Conservation (phyloP, 2,113 vertebrate species). For the Hoplias malabaricus region DNA sequence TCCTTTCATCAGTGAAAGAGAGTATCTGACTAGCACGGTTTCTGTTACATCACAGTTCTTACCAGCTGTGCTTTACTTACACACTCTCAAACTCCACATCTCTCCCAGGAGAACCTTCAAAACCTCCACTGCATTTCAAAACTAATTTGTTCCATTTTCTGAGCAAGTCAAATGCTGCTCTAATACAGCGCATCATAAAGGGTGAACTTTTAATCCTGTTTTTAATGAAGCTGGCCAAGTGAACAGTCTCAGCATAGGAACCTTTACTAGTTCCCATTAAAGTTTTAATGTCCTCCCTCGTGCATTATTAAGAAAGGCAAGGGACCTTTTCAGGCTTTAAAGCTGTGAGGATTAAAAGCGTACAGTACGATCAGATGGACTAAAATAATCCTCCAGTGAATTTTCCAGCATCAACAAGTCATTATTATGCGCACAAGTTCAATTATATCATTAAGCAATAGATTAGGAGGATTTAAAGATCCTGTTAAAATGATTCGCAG, state of each 20-base stretch:
- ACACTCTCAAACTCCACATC: too few relatives aligned
- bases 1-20: too few relatives aligned
- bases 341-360: constrained; percentile 19
- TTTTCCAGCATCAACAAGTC: constrained; percentile 9
- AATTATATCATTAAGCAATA: not conserved
- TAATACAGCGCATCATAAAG: constrained; percentile 6
- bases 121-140: not conserved
- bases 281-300: constrained; percentile 59
- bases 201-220: not conserved
- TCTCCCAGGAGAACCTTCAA: not conserved
- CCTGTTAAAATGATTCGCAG: not conserved
- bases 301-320: constrained; percentile 42
- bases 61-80: not conserved
- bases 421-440: not conserved
- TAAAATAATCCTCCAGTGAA: not conserved
- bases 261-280: constrained; percentile 56
- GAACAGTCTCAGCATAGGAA: constrained; percentile 1
- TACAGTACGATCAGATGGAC: not conserved
- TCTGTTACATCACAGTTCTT: not conserved
- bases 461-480: not conserved
- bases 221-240: constrained; percentile 46
- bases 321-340: constrained; percentile 24
- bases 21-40: too few relatives aligned
- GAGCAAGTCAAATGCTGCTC: not conserved
- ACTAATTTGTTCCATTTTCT: constrained; percentile 29